These are phyloP conservation scores for Sparidentex hasta DNA, from an alignment of 2,797 vertebrate genomes.

Conservation along the genomic window DNA sequence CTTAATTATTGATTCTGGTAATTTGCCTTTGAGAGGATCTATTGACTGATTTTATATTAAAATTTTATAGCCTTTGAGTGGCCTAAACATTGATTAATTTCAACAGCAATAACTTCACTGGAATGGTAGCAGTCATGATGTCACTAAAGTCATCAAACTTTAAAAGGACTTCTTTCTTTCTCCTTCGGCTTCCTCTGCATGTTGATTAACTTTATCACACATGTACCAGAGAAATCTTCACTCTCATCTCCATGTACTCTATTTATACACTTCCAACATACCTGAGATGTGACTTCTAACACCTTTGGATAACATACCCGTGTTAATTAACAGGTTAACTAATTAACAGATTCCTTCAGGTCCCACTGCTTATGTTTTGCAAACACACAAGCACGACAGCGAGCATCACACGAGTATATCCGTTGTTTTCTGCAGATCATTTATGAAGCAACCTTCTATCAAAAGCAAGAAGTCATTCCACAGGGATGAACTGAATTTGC, in stretches of 20 bases:
- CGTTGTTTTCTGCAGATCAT: neutral
- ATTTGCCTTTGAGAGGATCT: slow-evolving; percentile 22
- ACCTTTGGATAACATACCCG: slow-evolving; percentile 15
- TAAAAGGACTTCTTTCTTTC: neutral
- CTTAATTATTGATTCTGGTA: slow-evolving; percentile 23
- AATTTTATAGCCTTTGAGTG: too few relatives aligned
- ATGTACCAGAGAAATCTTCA: neutral
- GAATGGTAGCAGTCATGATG: neutral
- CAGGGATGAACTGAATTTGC: slow-evolving; percentile 33
- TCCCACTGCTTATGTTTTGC: neutral
- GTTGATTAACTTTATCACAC: slow-evolving; percentile 9
- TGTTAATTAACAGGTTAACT: slow-evolving; percentile 60
- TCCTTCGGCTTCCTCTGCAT: neutral
- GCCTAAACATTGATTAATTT: neutral
- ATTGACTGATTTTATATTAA: neutral
- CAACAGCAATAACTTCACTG: neutral
- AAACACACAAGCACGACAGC: slow-evolving; percentile 11
- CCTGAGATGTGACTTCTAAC: slow-evolving; percentile 44
- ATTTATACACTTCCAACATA: slow-evolving; percentile 25
- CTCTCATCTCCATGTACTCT: neutral
- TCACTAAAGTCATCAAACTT: neutral
- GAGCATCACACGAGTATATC: neutral
- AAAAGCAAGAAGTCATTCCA: neutral
- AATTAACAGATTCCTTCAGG: slow-evolving; percentile 40
- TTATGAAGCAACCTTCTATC: neutral